Evolutionary conservation across 2,888 invertebrate genomes (phyloP), one percentile per base, ranked within the genome.

Genomic region (Adineta ricciae): DNA sequence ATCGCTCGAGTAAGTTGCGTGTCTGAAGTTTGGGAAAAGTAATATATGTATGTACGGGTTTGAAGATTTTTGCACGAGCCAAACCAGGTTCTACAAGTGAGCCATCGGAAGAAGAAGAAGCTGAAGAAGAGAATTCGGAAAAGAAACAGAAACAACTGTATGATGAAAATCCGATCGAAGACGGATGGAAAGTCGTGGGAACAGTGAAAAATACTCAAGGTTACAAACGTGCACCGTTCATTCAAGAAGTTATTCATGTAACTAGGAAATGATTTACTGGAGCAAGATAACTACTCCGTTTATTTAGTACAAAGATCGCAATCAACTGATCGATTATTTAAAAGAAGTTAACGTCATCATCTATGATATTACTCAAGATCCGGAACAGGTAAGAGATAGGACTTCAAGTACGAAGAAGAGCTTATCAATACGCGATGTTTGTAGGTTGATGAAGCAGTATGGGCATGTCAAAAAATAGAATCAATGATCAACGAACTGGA

Each of bases 361-460:
- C 86, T 92, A 93, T 88, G 94, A 94, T 88, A 92, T 94, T 87
- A 93, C 93, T 85, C 91, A 90, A 84, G 91, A 92, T 87, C 89
- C 90, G 24, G 89, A 90, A 32, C 92, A 92, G 89, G 85, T 85
- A 72, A 32, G 36, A 72, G 4, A 72, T 64, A 27, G 32, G 16
- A 64, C 0, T 64, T 64, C 7, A 1, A 7, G 0, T 14, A 64
- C 14, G 5, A 64, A 19, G n/a, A 19, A 11, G 0, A 64, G 14
- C 7, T 4, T 64, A 19, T 64, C 32, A 11, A 27, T 16, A 16
- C 19, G n/a, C n/a, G n/a, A n/a, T 32, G 14, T 50, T 46, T 83
- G 11, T n/a, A 83, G 52, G 92, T 93, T 86, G 90, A 91, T 78
- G 92, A 93, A 87, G 92, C 93, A 21, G 89, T 89, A 1, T 91